These are phyloP conservation scores for Drosophila testacea DNA, from an alignment of 2,888 invertebrate species.

Conservation along the genomic window DNA sequence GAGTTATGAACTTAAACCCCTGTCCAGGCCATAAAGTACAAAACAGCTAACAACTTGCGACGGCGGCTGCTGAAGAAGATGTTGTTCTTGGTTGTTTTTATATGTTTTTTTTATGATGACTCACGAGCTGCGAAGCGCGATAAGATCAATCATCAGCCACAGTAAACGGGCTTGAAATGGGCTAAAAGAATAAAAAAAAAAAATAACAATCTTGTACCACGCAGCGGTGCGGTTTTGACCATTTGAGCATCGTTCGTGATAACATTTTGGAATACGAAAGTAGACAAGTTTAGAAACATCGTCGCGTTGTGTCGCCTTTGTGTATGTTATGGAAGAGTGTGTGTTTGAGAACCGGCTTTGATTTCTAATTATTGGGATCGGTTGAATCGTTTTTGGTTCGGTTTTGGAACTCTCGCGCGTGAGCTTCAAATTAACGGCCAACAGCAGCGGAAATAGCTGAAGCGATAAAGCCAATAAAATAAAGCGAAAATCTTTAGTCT, in stretches of 20 bases:
- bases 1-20: conserved; percentile 75
- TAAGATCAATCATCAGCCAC: conserved; percentile 73
- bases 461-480: conserved; percentile 74
- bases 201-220: conserved; percentile 28
- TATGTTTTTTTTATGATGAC: conserved; percentile 60
- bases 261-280: conserved; percentile 79
- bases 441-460: conserved; percentile 74
- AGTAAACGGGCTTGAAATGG: conserved; percentile 30
- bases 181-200: conserved; percentile 26
- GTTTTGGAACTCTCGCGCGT: conserved; percentile 49
- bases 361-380: conserved; percentile 78
- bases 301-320: conserved; percentile 18
- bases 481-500: conserved; percentile 43
- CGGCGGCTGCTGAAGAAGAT: conserved; percentile 63
- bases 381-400: conserved; percentile 34
- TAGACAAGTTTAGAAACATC: conserved; percentile 67
- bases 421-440: conserved; percentile 65
- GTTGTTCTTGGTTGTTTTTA: conserved; percentile 37
- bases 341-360: conserved; percentile 70
- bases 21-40: conserved; percentile 69
- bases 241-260: conserved; percentile 54
- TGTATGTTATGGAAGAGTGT: conserved; percentile 24
- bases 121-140: conserved; percentile 66
- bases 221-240: conserved; percentile 52
- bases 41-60: conserved; percentile 73